Evolutionary conservation across 2,797 vertebrate species (phyloP).

Genomic region (Lithobates sylvaticus): DNA sequence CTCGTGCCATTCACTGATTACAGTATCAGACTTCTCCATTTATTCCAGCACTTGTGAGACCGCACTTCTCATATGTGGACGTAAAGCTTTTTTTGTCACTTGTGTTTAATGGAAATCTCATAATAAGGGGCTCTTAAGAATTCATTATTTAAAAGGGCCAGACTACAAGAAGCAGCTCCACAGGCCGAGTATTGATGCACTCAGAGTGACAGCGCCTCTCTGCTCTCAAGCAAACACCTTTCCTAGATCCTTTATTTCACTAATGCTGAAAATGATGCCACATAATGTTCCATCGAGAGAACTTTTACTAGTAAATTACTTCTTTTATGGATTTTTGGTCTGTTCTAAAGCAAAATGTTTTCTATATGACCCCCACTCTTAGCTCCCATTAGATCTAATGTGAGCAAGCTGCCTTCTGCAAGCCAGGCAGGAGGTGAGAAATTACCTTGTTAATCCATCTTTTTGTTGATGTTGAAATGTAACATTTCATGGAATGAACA

Average conservation of each 20-base stretch:
- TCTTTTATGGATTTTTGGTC: conserved; percentile 65
- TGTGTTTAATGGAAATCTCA: conserved; percentile 73
- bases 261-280: conserved; percentile 70
- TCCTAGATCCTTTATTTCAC: conserved; percentile 63
- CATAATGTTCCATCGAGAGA: conserved; percentile 66
- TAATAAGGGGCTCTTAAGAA: conserved; percentile 71
- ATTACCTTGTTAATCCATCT: conserved; percentile 63
- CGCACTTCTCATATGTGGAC: conserved; percentile 50
- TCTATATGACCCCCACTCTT: conserved; percentile 61
- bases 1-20: conserved; percentile 22
- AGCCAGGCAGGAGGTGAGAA: conserved; percentile 58
- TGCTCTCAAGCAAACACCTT: conserved; percentile 68
- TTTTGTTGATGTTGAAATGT: conserved; percentile 63
- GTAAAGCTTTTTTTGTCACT: conserved; percentile 66
- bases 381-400: conserved; percentile 69
- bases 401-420: conserved; percentile 62
- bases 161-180: conserved; percentile 66
- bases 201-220: conserved; percentile 66
- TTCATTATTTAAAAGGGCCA: conserved; percentile 73
- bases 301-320: conserved; percentile 69
- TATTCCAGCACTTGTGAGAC: conserved; percentile 48
- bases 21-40: conserved; percentile 57
- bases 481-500: conserved; percentile 54
- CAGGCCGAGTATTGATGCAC: conserved; percentile 70
- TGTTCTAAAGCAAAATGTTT: conserved; percentile 69